A percentile compares a stretch with the other conserved stretches of the same genome.
Evolutionary conservation across 2,888 invertebrate species (phyloP).

Genomic region (Caenorhabditis uteleia): DNA sequence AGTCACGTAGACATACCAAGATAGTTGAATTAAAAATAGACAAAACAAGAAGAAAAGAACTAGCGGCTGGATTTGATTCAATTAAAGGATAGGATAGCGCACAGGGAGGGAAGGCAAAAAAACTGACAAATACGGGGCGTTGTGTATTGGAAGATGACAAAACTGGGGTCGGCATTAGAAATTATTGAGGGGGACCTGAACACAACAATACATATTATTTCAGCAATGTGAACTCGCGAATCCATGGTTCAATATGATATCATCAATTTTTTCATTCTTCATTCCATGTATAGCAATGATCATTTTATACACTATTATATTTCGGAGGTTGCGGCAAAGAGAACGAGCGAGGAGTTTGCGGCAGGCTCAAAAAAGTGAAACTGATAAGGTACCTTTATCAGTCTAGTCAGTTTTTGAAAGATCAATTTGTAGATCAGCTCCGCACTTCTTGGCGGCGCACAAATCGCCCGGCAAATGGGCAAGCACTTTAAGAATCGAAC

Average conservation of each 20-base stretch:
- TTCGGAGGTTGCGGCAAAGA: conserved; percentile 79
- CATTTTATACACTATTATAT: conserved; percentile 81
- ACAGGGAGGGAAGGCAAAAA: too few species aligned
- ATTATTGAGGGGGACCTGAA: too few species aligned
- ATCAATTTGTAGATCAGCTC: conserved; percentile 53
- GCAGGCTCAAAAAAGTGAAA: conserved; percentile 44
- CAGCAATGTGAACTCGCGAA: conserved; percentile 88
- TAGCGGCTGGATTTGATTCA: too few species aligned
- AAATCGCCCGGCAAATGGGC: conserved; percentile 64
- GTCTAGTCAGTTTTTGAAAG: not conserved
- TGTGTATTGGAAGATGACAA: too few species aligned
- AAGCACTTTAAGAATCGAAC: conserved; percentile 63
- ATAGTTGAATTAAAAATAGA: too few species aligned
- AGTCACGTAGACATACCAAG: too few species aligned
- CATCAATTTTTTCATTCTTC: conserved; percentile 96
- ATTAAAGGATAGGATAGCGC: too few species aligned
- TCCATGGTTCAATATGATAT: conserved; percentile 95
- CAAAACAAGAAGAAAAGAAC: too few species aligned
- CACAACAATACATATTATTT: conserved; percentile 48
- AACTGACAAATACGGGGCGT: too few species aligned
- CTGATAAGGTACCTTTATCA: conserved; percentile 43
- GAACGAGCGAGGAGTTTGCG: conserved; percentile 58
- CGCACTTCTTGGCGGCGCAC: conserved; percentile 67
- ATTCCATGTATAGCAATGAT: conserved; percentile 98
- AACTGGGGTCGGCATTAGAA: too few species aligned